phyloP scores from a whole-genome alignment of 2,113 vertebrate species.

The Ondatra zibethicus region DNA sequence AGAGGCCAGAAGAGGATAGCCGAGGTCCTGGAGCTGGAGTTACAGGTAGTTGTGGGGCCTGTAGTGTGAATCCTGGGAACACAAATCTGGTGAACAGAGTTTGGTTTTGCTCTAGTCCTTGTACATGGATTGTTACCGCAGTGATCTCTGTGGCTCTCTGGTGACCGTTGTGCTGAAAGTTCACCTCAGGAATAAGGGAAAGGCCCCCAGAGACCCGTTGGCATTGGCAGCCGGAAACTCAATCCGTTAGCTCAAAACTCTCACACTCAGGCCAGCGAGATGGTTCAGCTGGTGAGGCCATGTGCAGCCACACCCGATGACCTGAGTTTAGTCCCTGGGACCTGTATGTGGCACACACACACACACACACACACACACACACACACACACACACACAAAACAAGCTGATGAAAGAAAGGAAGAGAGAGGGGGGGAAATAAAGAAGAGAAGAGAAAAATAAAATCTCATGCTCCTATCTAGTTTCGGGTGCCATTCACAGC shows the following conservation, averaged over 20 bases:
- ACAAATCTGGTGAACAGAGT: neutral
- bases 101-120: too few relatives aligned
- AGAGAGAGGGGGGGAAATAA: neutral
- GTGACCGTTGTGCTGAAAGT: neutral
- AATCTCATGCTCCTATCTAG: neutral
- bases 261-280: neutral
- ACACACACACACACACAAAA: neutral
- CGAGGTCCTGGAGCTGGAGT: too few relatives aligned
- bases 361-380: neutral
- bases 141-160: neutral
- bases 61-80: too few relatives aligned
- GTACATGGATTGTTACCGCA: neutral
- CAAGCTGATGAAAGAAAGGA: neutral
- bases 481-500: neutral
- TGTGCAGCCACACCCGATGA: neutral
- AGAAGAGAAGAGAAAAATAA: neutral
- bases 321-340: neutral
- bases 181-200: neutral
- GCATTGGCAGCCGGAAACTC: slow-evolving; percentile 23
- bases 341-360: neutral
- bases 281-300: neutral
- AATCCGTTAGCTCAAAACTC: neutral
- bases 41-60: neutral
- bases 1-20: neutral
- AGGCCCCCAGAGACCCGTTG: neutral